Conservation (phyloP, 2,888 invertebrate genomes). For the Andricus curvator region DNA sequence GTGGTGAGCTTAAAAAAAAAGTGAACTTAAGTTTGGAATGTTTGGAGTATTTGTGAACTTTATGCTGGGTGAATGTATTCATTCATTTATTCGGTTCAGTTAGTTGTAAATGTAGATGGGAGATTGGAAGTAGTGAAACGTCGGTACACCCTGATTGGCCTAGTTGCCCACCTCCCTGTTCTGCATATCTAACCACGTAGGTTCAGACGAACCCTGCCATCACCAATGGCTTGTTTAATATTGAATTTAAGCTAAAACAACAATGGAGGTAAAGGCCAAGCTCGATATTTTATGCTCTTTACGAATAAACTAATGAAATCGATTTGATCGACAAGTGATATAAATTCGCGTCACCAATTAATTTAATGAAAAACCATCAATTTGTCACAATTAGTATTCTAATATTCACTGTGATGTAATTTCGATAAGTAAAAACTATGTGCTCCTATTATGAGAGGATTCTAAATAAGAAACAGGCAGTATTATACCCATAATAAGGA, state of each 20-base stretch:
- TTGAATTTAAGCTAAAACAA: constrained; percentile 45
- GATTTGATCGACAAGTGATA: not conserved
- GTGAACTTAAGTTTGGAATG: not conserved
- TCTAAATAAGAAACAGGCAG: not conserved
- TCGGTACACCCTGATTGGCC: constrained; percentile 66
- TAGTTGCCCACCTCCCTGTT: constrained; percentile 62
- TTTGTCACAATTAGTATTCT: not conserved
- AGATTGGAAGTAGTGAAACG: constrained; percentile 23
- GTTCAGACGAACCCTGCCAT: constrained; percentile 48
- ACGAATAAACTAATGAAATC: constrained; percentile 1
- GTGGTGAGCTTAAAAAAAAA: too few species aligned
- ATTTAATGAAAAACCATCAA: not conserved
- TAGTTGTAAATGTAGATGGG: not conserved
- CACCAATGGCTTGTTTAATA: constrained; percentile 44
- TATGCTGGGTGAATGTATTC: constrained; percentile 47
- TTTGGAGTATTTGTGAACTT: not conserved
- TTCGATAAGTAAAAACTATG: not conserved
- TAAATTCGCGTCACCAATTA: not conserved
- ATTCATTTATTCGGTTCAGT: constrained; percentile 52
- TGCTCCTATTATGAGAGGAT: not conserved
- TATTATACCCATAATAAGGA: not conserved
- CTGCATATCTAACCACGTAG: constrained; percentile 71
- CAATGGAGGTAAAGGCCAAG: constrained; percentile 14
- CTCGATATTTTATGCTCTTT: constrained; percentile 29
- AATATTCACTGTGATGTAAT: too few species aligned